Evolutionary conservation across 2,113 vertebrate species (phyloP).

Genomic region (Coturnix japonica): DNA sequence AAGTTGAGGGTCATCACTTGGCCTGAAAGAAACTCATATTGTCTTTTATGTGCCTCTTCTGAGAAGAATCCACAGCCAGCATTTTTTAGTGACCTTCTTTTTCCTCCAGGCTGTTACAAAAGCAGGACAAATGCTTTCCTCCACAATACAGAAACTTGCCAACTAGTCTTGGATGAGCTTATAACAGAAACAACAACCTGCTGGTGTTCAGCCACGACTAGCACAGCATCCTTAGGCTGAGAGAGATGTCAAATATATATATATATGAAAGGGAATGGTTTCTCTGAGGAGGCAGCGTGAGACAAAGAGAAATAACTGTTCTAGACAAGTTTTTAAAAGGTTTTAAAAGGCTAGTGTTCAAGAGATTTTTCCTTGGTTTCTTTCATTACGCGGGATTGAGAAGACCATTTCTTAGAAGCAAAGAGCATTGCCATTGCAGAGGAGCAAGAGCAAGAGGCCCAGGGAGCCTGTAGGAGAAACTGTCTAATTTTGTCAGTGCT

Average conservation of each 20-base stretch:
- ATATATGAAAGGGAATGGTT: too few species aligned
- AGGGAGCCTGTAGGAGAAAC: too few species aligned
- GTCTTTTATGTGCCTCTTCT: neutral
- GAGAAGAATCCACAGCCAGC: neutral
- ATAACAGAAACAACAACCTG: neutral
- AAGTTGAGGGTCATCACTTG: accelerated
- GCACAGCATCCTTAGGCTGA: neutral
- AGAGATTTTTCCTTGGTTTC: too few species aligned
- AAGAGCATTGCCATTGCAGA: too few species aligned
- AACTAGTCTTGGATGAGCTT: neutral
- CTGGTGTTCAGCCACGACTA: neutral
- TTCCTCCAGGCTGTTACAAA: neutral
- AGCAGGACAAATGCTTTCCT: neutral
- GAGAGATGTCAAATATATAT: accelerated
- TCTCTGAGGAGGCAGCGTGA: too few species aligned
- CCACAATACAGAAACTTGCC: neutral
- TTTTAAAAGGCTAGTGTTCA: too few species aligned
- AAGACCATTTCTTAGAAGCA: too few species aligned
- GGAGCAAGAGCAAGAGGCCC: too few species aligned
- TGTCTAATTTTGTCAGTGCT: too few species aligned
- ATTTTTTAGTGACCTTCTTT: neutral
- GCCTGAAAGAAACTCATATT: neutral
- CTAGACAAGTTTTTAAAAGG: too few species aligned
- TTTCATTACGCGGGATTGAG: too few species aligned
- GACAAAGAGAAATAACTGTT: too few species aligned